phyloP scores from a whole-genome alignment of 2,113 vertebrate species.

The Hyperoodon ampullatus region DNA sequence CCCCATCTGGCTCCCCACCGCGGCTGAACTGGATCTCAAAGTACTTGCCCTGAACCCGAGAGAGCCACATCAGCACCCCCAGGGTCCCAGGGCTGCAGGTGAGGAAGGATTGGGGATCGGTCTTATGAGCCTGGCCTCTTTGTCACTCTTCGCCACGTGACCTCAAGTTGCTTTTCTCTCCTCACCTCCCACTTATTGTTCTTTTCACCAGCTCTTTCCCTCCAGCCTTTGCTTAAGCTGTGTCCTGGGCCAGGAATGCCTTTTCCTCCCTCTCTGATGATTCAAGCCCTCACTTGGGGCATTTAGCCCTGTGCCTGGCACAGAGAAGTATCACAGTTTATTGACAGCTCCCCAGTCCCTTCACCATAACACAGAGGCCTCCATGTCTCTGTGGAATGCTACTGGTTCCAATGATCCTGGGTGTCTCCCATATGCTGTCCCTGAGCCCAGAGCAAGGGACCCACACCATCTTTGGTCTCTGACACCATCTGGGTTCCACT shows the following conservation, averaged over 20 bases:
- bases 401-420: background rate
- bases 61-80: background rate
- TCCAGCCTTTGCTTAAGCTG: background rate
- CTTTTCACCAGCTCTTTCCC: background rate
- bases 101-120: too few relatives aligned
- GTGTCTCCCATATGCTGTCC: background rate
- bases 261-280: background rate
- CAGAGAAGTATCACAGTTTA: background rate
- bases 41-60: constrained; percentile 92
- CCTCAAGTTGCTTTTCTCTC: background rate
- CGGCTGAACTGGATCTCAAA: constrained; percentile 99
- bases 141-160: background rate
- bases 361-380: background rate
- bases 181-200: background rate
- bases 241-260: background rate
- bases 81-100: background rate
- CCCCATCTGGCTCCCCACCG: constrained; percentile 96
- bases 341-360: background rate
- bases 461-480: background rate
- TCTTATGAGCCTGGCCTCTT: background rate
- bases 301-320: background rate
- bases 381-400: background rate
- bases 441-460: background rate
- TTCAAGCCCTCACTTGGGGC: background rate
- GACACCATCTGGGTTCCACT: background rate